phyloP scores from a whole-genome alignment of 2,797 vertebrate species.

The Rhinogobio ventralis region DNA sequence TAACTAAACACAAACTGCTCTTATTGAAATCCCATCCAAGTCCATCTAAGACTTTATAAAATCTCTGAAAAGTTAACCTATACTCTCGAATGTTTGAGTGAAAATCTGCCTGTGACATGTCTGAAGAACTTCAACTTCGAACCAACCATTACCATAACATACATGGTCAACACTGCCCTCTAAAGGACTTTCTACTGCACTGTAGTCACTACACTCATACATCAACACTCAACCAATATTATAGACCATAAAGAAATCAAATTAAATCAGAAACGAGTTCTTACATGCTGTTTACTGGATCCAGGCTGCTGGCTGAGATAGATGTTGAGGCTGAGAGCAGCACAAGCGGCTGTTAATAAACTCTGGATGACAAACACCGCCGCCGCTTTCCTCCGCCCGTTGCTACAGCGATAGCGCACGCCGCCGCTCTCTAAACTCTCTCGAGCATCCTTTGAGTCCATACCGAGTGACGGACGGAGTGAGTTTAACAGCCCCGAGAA shows the following conservation, averaged over 20 bases:
- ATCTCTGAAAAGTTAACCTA: neutral
- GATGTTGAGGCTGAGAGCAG: conserved; percentile 11
- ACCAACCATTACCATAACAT: too few relatives aligned
- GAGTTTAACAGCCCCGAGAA: neutral
- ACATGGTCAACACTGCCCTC: conserved; percentile 4
- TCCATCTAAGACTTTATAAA: neutral
- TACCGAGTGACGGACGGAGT: conserved; percentile 43
- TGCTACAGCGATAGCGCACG: conserved; percentile 19
- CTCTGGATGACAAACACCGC: conserved; percentile 30
- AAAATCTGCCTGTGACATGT: neutral
- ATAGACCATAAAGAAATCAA: too few relatives aligned
- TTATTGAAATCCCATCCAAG: neutral
- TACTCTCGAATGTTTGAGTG: neutral
- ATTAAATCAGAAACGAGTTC: neutral
- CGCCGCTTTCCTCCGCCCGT: conserved; percentile 16
- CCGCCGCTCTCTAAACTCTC: conserved; percentile 6
- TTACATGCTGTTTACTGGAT: neutral
- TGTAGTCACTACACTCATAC: neutral
- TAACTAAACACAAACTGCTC: neutral
- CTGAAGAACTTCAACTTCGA: neutral
- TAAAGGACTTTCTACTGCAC: neutral
- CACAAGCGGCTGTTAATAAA: conserved; percentile 45
- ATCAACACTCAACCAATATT: neutral
- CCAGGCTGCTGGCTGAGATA: neutral
- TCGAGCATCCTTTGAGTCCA: conserved; percentile 48